Percentiles rank a stretch among this genome's conserved stretches.
Evolutionary conservation across 2,113 vertebrate species (phyloP).

Genomic region (Chionodraco myersi): DNA sequence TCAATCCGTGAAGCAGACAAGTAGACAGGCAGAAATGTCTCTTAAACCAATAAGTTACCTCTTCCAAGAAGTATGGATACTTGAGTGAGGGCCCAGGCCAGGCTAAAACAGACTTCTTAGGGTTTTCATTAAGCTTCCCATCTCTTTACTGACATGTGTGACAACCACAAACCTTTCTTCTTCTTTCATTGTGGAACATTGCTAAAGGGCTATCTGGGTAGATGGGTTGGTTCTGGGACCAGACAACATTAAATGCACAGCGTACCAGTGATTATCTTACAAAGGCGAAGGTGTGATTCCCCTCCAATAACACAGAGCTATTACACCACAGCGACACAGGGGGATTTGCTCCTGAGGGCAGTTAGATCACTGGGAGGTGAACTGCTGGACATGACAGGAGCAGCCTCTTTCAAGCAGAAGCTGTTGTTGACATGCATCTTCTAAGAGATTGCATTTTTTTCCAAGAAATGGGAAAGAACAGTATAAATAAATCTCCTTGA

Average conservation of each 20-base stretch:
- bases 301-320: conserved; percentile 55
- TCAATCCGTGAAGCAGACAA: conserved; percentile 77
- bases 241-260: conserved; percentile 43
- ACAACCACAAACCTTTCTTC: conserved; percentile 63
- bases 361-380: conserved; percentile 69
- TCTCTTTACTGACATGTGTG: conserved; percentile 72
- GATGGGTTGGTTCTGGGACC: conserved; percentile 24
- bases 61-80: conserved; percentile 76
- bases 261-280: conserved; percentile 43
- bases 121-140: conserved; percentile 73
- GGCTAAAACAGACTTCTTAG: conserved; percentile 76
- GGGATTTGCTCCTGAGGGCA: conserved; percentile 64
- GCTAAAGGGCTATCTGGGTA: conserved; percentile 41
- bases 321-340: conserved; percentile 55
- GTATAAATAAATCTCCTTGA: conserved; percentile 38
- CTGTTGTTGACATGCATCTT: conserved; percentile 51
- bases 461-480: conserved; percentile 56
- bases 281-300: conserved; percentile 44
- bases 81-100: conserved; percentile 65
- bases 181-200: conserved; percentile 67
- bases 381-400: conserved; percentile 55
- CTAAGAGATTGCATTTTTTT: conserved; percentile 55
- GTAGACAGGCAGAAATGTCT: conserved; percentile 77
- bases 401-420: conserved; percentile 63
- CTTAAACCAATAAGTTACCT: conserved; percentile 76